Base-by-base conservation (phyloP, 2,888 invertebrate genomes). In the Lacanobia oleracea region DNA sequence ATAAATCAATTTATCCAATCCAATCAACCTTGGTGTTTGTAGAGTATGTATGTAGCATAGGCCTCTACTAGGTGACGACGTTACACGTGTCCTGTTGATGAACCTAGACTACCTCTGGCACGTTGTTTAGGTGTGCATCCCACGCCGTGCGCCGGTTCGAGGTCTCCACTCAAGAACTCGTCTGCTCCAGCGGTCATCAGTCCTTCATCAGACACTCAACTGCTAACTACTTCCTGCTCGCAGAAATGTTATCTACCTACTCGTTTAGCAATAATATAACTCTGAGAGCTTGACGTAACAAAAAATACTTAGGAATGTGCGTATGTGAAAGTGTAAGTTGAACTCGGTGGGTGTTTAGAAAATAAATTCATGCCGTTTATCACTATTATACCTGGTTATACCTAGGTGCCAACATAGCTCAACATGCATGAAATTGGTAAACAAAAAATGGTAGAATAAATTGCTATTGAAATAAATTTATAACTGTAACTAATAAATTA, bases 1-100 rank as follows among this genome's bases (percentile, higher is more conserved):
- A 82, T 70, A 81, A 78, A 78, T 82, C 82, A 67, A 67, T 78
- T 66, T 64, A 67, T 63, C 63, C 59, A 66, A 78, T 78, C 66
- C 63, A 82, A 72, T 79, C 78, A 82, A 56, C 78, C 66, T 60
- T 79, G 67, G 59, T 71, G 60, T 51, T 62, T 61, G 48, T 64
- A 50, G 37, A 33, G 53, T n/a, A 50, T 51, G 54, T 54, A 75
- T 81, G 33, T 67, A 48, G 23, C 60, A 80, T 12, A 77, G 64
- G 60, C 64, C 77, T 76, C 57, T 45, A 48, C 23, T 45, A 27
- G 16, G 53, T 82, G 27, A 43, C 72, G 82, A 82, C 63, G 60
- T 51, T 48, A 51, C 48, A 27, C 62, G 62, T 61, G 40, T 68
- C 53, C 40, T 75, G 27, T 40, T 33, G 48, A 53, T 33, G 60